These are phyloP conservation scores for Rattus norvegicus DNA, from an alignment of 2,113 vertebrate species.

Conservation along the genomic window DNA sequence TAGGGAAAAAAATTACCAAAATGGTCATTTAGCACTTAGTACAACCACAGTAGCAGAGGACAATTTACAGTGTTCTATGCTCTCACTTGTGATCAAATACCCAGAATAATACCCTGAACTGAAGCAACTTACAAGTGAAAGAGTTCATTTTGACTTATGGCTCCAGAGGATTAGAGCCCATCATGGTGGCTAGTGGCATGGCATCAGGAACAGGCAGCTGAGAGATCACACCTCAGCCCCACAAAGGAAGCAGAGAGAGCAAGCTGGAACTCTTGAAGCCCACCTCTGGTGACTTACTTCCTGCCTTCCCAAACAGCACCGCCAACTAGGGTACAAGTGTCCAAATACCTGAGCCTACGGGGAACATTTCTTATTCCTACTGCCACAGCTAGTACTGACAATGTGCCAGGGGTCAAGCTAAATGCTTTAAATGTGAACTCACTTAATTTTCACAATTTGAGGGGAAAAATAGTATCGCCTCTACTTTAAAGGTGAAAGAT, in stretches of 20 bases:
- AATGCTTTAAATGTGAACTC: background rate
- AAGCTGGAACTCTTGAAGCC: background rate
- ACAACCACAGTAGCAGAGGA: background rate
- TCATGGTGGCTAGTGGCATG: background rate
- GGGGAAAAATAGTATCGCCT: background rate
- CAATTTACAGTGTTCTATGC: background rate
- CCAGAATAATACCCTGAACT: background rate
- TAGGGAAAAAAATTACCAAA: conserved; percentile 12
- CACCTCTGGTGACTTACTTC: background rate
- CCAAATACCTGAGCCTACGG: background rate
- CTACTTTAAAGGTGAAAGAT: background rate
- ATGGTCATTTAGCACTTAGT: background rate
- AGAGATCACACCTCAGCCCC: background rate
- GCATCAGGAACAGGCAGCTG: background rate
- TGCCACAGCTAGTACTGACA: too few relatives aligned
- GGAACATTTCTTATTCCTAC: background rate
- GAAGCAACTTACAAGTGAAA: background rate
- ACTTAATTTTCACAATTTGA: background rate
- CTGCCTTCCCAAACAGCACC: background rate
- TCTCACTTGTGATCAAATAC: background rate
- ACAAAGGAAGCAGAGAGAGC: background rate
- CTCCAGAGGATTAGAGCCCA: background rate
- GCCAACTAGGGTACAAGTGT: background rate
- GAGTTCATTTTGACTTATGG: background rate
- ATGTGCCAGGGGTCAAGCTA: background rate